A percentile compares a stretch with the other conserved stretches of the same genome.
phyloP scores from a whole-genome alignment of 2,113 vertebrate genomes.

The Agapornis roseicollis region DNA sequence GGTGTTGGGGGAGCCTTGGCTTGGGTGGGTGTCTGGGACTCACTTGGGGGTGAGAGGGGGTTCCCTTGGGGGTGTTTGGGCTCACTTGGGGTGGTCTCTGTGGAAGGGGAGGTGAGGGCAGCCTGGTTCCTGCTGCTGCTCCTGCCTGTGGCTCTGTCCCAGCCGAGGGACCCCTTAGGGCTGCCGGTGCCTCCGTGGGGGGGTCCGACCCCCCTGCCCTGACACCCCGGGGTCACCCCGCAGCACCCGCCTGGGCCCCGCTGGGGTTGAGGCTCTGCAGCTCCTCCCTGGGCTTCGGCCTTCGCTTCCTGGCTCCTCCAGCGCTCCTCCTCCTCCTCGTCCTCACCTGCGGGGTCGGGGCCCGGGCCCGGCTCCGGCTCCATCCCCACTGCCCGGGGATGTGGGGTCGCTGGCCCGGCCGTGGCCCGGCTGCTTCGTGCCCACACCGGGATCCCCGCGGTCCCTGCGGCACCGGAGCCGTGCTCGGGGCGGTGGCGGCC shows the following conservation, averaged over 20 bases:
- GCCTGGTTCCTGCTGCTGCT: rapidly evolving
- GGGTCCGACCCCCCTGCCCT: neutral
- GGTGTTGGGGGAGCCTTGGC: neutral
- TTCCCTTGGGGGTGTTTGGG: neutral
- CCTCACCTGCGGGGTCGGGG: neutral
- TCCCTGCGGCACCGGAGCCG: neutral
- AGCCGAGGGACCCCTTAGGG: neutral
- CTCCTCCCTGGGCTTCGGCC: neutral
- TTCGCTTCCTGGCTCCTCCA: neutral
- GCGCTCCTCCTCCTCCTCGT: neutral
- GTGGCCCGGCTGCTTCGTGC: neutral
- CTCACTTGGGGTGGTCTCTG: rapidly evolving
- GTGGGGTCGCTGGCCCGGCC: neutral
- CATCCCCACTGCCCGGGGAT: neutral
- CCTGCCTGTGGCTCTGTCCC: neutral
- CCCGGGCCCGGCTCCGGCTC: rapidly evolving
- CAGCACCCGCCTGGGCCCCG: neutral
- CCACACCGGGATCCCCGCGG: rapidly evolving
- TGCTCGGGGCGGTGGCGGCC: neutral
- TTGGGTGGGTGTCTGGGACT: neutral
- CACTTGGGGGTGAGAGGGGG: too few species aligned
- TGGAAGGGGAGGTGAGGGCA: neutral
- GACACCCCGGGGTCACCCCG: neutral
- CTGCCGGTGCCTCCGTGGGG: neutral
- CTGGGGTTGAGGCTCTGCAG: neutral